phyloP scores from a whole-genome alignment of 1,140 invertebrate genomes.

The honey bee (Apis mellifera) region DNA sequence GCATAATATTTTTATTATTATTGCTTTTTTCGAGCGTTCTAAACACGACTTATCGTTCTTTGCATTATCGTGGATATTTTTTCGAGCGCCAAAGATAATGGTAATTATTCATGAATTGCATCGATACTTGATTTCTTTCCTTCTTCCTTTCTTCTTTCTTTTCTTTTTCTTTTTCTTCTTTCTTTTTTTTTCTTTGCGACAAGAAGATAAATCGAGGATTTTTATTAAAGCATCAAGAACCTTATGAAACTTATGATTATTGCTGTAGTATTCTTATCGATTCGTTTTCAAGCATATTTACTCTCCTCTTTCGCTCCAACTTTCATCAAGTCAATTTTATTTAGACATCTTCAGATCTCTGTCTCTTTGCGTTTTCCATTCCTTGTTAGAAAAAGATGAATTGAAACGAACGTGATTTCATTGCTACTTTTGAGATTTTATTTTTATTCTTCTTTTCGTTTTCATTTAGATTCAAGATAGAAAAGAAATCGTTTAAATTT shows the following conservation, averaged over 20 bases:
- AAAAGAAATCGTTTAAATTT: too few species aligned
- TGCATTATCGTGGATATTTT: not conserved
- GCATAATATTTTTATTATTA: slow-evolving; percentile 44
- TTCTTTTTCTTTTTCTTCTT: not conserved
- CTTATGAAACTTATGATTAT: not conserved
- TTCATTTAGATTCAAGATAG: too few species aligned
- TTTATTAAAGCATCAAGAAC: not conserved
- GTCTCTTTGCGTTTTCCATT: too few species aligned
- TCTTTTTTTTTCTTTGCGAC: not conserved
- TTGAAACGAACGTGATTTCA: too few species aligned
- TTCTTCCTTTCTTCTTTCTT: not conserved
- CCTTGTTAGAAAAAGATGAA: too few species aligned
- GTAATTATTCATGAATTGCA: slow-evolving; percentile 12
- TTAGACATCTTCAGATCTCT: too few species aligned
- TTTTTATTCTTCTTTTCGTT: too few species aligned
- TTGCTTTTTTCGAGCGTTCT: slow-evolving; percentile 10
- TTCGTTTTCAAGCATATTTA: not conserved
- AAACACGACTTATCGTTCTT: slow-evolving; percentile 4
- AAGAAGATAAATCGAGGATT: not conserved
- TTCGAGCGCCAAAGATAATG: not conserved
- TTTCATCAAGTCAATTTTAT: too few species aligned
- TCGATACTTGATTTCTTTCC: too few species aligned
- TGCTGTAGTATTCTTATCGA: not conserved
- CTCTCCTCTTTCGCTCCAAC: not conserved
- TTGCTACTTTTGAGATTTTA: too few species aligned